phyloP scores from a whole-genome alignment of 2,888 invertebrate species.

The Carabus problematicus region DNA sequence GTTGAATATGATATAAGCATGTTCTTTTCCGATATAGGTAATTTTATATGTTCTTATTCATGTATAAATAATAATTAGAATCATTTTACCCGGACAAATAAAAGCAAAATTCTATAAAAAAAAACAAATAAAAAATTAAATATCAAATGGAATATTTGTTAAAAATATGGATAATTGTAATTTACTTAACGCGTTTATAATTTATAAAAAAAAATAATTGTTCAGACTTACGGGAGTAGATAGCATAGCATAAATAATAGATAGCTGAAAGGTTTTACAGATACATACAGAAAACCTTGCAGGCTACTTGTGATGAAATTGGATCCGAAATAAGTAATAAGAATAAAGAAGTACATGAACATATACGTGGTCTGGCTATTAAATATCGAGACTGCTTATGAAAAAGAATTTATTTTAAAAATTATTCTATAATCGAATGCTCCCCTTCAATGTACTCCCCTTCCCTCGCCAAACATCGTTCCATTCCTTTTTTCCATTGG shows the following conservation, averaged over 20 bases:
- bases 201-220: conserved; percentile 19
- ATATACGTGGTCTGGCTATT: too few relatives aligned
- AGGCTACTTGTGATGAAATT: conserved; percentile 78
- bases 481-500: too few relatives aligned
- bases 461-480: too few relatives aligned
- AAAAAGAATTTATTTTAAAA: too few relatives aligned
- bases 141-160: conserved; percentile 46
- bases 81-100: conserved; percentile 94
- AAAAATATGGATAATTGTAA: too few relatives aligned
- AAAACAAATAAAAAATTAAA: conserved; percentile 33
- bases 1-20: conserved; percentile 92
- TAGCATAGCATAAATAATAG: conserved; percentile 81
- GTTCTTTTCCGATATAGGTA: too few relatives aligned
- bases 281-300: conserved; percentile 75
- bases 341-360: background rate
- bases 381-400: too few relatives aligned
- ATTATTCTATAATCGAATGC: too few relatives aligned
- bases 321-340: conserved; percentile 79
- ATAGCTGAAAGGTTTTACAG: conserved; percentile 78
- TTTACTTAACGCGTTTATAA: too few relatives aligned
- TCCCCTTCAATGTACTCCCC: too few relatives aligned
- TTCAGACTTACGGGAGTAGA: conserved; percentile 85
- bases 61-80: conserved; percentile 74
- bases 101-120: conserved; percentile 82
- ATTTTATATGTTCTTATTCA: conserved; percentile 79